phyloP scores from a whole-genome alignment of 2,888 invertebrate genomes.

The Pogonocherus hispidulus region DNA sequence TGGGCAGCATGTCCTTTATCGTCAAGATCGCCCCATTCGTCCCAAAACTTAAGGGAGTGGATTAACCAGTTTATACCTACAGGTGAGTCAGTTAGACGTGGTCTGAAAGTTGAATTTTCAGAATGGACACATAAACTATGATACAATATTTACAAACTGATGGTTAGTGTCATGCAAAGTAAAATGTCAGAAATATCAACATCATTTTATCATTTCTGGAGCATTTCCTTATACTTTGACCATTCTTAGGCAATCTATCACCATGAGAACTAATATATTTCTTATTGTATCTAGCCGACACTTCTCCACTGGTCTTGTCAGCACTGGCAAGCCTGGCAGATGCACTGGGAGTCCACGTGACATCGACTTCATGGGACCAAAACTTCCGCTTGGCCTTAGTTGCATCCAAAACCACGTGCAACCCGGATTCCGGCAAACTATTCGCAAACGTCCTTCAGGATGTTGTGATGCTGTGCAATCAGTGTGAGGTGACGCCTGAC shows the following conservation, averaged over 20 bases:
- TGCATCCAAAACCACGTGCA: slow-evolving; percentile 65
- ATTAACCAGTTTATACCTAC: slow-evolving; percentile 74
- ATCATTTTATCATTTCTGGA: too few species aligned
- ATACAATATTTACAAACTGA: too few species aligned
- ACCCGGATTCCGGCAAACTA: slow-evolving; percentile 64
- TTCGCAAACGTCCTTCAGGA: slow-evolving; percentile 79
- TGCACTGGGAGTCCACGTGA: slow-evolving; percentile 83
- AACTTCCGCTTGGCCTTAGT: slow-evolving; percentile 72
- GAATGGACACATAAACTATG: too few species aligned
- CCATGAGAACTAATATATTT: too few species aligned
- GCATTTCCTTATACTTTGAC: too few species aligned
- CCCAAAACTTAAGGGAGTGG: slow-evolving; percentile 78
- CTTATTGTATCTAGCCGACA: slow-evolving; percentile 56
- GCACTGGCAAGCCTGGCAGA: slow-evolving; percentile 83
- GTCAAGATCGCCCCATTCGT: slow-evolving; percentile 75
- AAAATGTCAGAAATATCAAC: too few species aligned
- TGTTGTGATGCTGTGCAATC: slow-evolving; percentile 80
- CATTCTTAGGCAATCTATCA: too few species aligned
- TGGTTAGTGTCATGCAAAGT: too few species aligned
- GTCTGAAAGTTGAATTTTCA: too few species aligned
- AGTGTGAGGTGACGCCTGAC: slow-evolving; percentile 81
- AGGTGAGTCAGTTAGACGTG: slow-evolving; percentile 66
- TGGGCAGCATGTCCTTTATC: slow-evolving; percentile 84
- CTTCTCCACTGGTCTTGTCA: slow-evolving; percentile 79
- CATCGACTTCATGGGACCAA: slow-evolving; percentile 87